Evolutionary conservation across 2,113 vertebrate species (phyloP), one percentile per base, ranked within the genome.

Genomic region (Noturus placidus): DNA sequence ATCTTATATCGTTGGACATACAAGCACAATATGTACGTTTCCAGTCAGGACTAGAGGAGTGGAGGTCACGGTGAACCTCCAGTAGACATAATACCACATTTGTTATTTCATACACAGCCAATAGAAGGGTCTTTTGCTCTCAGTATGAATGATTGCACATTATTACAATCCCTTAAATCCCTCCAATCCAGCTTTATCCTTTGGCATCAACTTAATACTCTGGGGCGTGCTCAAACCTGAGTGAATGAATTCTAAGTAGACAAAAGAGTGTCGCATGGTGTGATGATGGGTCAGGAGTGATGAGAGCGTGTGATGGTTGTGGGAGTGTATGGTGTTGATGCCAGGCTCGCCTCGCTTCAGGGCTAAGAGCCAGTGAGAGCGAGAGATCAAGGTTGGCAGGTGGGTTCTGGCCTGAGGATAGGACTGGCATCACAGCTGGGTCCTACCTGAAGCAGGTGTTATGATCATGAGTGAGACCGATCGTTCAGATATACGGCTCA

Each of bases 301-400:
- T 82, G 87, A 85, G 78, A 84, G 77, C 57, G 63, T 67, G 82
- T 67, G 85, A 84, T 87, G 85, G 50, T 59, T 72, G 22, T 81
- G 59, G 87, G 27, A 80, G 82, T 57, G 67, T 87, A 46, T 33
- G 9, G 82, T 56, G 69, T 69, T 50, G 76, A 87, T 72, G 86
- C 84, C 57, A 87, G 61, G 67, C 52, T 84, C 52, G 79, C 13
- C 50, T 42, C 10, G 46, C 84, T 89, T 17, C 74, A 87, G 74
- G 88, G 86, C 82, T 84, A 19, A 72, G 59, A 85, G 50, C 69
- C 65, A 86, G 65, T 52, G 33, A 82, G 67, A 79, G 74, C 77
- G 67, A 69, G 63, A 85, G 89, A 88, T 88, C 86, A 86, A 85
- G 79, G 87, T 54, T 90, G 89, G 89, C 89, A 90, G 89, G 85